Conservation (phyloP, 2,797 vertebrate genomes). For the Coccyzus lansbergi region DNA sequence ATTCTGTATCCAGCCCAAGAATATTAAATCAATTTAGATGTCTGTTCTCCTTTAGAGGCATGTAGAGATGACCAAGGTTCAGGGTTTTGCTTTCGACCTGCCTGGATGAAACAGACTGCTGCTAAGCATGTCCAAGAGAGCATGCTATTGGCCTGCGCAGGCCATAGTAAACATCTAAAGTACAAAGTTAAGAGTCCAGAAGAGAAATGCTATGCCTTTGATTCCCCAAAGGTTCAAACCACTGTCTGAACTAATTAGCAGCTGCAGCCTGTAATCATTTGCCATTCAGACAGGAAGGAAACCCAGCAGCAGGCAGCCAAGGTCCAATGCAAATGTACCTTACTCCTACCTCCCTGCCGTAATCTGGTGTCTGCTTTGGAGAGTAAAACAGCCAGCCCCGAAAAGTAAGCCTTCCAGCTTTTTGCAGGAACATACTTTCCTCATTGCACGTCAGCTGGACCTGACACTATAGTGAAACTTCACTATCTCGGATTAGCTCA, state of each 20-base stretch:
- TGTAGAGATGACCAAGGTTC: neutral
- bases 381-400: neutral
- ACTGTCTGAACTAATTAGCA: neutral
- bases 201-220: neutral
- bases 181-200: neutral
- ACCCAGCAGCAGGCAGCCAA: neutral
- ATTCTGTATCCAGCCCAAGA: neutral
- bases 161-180: neutral
- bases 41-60: neutral
- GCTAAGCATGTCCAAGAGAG: neutral
- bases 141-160: neutral
- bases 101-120: neutral
- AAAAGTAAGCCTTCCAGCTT: fast-evolving
- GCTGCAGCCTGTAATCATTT: neutral
- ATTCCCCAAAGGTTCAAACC: neutral
- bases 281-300: neutral
- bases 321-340: neutral
- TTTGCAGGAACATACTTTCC: fast-evolving
- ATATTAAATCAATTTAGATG: neutral
- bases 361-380: neutral
- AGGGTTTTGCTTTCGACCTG: neutral
- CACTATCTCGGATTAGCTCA: neutral
- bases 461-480: neutral
- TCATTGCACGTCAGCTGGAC: neutral
- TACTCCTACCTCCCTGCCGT: neutral